These are phyloP conservation scores for Mustela nigripes DNA, from an alignment of 2,113 vertebrate genomes.

Conservation along the genomic window DNA sequence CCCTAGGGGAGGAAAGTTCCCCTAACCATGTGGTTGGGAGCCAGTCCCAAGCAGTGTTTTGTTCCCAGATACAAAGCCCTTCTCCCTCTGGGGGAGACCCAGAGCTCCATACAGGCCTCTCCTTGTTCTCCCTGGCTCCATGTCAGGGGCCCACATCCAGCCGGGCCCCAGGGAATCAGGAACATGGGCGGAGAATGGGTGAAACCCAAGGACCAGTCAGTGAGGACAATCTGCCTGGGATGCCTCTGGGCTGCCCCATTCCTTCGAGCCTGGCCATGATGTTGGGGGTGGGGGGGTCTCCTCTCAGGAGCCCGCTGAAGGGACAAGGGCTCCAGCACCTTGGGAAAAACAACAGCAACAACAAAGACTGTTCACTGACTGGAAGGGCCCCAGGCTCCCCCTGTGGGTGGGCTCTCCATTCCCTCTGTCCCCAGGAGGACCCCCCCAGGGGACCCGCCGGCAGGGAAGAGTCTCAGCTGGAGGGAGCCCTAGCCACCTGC, in stretches of 20 bases:
- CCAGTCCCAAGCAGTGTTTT: slow-evolving; percentile 51
- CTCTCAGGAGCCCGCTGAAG: background rate
- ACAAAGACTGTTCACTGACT: background rate
- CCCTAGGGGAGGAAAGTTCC: background rate
- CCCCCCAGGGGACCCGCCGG: background rate
- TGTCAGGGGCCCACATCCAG: slow-evolving; percentile 60
- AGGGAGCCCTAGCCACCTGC: background rate
- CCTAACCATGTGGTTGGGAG: background rate
- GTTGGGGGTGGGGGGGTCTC: background rate
- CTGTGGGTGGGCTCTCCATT: rapidly evolving
- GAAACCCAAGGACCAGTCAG: slow-evolving; percentile 38
- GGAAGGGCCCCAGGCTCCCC: rapidly evolving
- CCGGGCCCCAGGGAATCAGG: slow-evolving; percentile 39
- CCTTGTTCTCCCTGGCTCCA: slow-evolving; percentile 72
- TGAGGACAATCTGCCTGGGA: background rate
- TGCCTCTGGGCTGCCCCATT: background rate
- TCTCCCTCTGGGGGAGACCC: slow-evolving; percentile 58
- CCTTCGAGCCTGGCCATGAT: background rate
- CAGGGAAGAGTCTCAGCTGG: background rate
- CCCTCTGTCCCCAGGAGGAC: background rate
- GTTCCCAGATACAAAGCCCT: slow-evolving; percentile 67
- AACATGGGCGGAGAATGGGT: background rate
- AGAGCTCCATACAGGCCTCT: slow-evolving; percentile 44
- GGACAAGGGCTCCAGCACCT: background rate
- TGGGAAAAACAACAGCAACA: background rate